Evolutionary conservation across 2,797 vertebrate genomes (phyloP).

Genomic region (Syndactyla subalaris): DNA sequence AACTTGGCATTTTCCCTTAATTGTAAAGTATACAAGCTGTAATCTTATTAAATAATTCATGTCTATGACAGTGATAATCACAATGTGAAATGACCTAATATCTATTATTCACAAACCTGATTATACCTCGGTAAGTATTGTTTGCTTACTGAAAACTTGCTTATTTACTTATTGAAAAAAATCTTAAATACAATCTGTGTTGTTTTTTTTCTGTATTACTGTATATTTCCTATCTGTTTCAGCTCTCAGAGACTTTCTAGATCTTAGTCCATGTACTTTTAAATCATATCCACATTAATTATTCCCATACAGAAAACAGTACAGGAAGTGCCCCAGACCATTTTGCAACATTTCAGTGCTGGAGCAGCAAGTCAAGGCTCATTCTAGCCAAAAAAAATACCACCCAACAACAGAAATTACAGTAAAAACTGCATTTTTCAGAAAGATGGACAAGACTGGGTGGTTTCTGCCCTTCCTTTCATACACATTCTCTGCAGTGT

Average conservation of each 20-base stretch:
- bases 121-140: background rate
- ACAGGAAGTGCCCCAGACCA: background rate
- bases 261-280: background rate
- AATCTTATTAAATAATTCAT: background rate
- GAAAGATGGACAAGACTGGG: background rate
- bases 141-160: background rate
- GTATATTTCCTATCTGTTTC: background rate
- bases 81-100: background rate
- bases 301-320: background rate
- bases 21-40: background rate
- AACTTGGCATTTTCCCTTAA: background rate
- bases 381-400: background rate
- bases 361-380: background rate
- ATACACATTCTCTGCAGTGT: rapidly evolving
- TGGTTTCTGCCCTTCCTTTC: background rate
- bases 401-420: background rate
- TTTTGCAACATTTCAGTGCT: background rate
- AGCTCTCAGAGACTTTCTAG: background rate
- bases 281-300: background rate
- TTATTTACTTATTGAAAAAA: background rate
- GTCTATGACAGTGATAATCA: background rate
- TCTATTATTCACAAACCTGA: background rate
- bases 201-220: background rate
- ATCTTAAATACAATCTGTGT: background rate
- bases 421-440: background rate